Conservation (phyloP, 2,113 vertebrate genomes). For the Orcinus orca region DNA sequence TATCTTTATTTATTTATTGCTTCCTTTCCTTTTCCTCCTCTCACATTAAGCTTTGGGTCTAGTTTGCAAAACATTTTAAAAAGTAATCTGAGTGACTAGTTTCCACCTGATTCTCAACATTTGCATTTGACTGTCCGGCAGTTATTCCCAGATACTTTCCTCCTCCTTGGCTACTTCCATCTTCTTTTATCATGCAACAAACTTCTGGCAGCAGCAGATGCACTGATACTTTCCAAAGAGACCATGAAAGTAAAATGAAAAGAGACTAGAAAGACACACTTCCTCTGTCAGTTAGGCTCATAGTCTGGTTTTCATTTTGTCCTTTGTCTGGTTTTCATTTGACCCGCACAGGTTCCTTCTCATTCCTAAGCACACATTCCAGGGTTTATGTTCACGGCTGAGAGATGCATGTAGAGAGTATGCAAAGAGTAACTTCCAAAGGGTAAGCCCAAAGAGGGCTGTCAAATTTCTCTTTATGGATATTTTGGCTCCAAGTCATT, state of each 20-base stretch:
- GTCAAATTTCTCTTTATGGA: constrained; percentile 6
- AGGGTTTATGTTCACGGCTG: constrained; percentile 17
- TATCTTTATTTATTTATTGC: not conserved
- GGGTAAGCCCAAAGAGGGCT: not conserved
- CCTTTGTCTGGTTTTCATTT: constrained; percentile 2
- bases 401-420: not conserved
- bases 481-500: constrained; percentile 36
- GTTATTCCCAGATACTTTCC: not conserved
- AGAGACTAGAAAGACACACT: not conserved
- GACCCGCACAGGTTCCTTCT: not conserved
- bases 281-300: not conserved
- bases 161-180: not conserved
- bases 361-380: not conserved
- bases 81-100: not conserved
- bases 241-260: not conserved
- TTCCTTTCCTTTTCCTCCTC: not conserved
- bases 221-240: not conserved
- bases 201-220: not conserved
- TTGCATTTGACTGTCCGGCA: not conserved
- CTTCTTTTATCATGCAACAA: not conserved
- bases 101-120: not conserved
- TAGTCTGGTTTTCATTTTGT: not conserved
- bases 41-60: not conserved
- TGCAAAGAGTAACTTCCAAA: constrained; percentile 1
- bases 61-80: constrained; percentile 1